Base-by-base conservation (phyloP, 2,797 vertebrate species). In the Crocodylus rhombifer region DNA sequence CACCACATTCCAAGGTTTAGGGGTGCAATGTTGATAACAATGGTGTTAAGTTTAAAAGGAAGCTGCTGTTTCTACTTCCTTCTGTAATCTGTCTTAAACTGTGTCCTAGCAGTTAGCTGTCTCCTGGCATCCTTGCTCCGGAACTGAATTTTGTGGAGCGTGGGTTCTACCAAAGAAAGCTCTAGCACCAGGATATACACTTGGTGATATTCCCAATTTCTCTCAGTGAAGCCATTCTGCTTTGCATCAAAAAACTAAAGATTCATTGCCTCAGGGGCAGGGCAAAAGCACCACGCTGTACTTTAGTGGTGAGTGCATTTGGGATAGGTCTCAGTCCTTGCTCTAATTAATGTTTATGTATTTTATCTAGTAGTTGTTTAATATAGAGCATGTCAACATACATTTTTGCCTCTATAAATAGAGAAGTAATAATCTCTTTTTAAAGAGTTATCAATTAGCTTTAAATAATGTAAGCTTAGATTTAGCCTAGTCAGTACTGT, bases 41-140 rank as follows among this genome's bases (percentile, higher is more conserved):
- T 11, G 14, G 25, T 63, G 55, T 55, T 61, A 82, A 17, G 75
- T 18, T n/a, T 76, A 21, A 76, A 14, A 6, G 7, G 4, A 93
- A 56, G 12, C 69, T 87, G 15, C 2, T 2, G 5, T 69, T 4
- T 87, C 82, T 33, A 36, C 13, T 63, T 88, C 17, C 61, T 20
- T 76, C 86, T 86, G 42, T 76, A 73, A 25, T 55, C 60, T 3
- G 1, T 77, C 84, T 7, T 8, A 75, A 74, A 4, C 62, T 69
- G 21, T 1, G 0, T 55, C 7, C 57, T 84, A 33, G 30, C 67
- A 11, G 20, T 71, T 71, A 71, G 18, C 81, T 58, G 16, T 79
- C 25, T 16, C 28, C 7, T 10, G 58, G 42, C 0, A 0, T 4
- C 75, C 62, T 6, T 5, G 18, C 7, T 82, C n/a, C 74, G 58